Evolutionary conservation across 2,113 vertebrate genomes (phyloP).

Genomic region (Hepsetus odoe): DNA sequence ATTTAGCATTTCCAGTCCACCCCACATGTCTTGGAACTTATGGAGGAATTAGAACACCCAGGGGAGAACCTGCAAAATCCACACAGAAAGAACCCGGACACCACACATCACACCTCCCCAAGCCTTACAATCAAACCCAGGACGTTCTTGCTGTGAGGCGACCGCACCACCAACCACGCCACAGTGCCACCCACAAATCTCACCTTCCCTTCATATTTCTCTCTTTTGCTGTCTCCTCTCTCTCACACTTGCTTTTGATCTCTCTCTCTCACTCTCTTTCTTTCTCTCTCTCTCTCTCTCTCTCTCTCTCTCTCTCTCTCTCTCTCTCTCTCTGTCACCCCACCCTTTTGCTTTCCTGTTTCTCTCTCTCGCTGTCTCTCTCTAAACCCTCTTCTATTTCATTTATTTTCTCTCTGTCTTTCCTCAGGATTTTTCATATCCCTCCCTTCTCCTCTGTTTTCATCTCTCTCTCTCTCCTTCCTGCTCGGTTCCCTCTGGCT

Average conservation of each 20-base stretch:
- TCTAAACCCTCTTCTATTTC: not conserved
- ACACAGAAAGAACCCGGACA: too few relatives aligned
- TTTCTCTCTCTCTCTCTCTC: not conserved
- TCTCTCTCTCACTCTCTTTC: not conserved
- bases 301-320: not conserved
- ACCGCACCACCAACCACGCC: too few relatives aligned
- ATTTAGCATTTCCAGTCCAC: too few relatives aligned
- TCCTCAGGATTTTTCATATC: slow-evolving; percentile 3
- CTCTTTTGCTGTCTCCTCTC: not conserved
- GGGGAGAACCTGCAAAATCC: too few relatives aligned
- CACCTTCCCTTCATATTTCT: too few relatives aligned
- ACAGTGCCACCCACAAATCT: too few relatives aligned
- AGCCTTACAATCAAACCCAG: too few relatives aligned
- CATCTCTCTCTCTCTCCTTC: slow-evolving; percentile 43
- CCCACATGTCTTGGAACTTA: too few relatives aligned
- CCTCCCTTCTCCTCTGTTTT: slow-evolving; percentile 21
- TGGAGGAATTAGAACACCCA: too few relatives aligned
- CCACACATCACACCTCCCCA: too few relatives aligned
- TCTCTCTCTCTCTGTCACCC: not conserved
- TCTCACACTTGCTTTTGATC: not conserved
- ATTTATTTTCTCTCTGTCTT: slow-evolving; percentile 8
- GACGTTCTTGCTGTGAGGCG: too few relatives aligned
- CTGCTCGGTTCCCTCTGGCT: not conserved
- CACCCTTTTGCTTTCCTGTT: not conserved
- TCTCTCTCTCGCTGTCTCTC: not conserved